Evolutionary conservation across 2,797 vertebrate genomes (phyloP).

Genomic region (Cuculus canorus): DNA sequence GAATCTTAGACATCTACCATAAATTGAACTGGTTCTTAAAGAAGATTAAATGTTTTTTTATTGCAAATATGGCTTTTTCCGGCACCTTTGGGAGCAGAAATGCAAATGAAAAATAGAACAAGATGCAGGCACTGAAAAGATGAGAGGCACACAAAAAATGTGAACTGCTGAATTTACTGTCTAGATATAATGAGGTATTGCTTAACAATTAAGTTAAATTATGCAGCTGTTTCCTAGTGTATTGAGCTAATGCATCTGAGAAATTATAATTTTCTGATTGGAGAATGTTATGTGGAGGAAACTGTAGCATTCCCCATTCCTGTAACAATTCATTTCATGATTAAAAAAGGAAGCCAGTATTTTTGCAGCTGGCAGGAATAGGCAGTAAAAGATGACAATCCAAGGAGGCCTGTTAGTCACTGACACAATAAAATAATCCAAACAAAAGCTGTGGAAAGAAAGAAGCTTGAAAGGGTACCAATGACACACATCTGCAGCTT

Average conservation of each 20-base stretch:
- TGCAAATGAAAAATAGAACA: constrained; percentile 6
- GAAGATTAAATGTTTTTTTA: constrained; percentile 20
- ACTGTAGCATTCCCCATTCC: constrained; percentile 47
- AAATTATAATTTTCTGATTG: constrained; percentile 63
- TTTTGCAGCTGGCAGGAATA: constrained; percentile 65
- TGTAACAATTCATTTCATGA: constrained; percentile 64
- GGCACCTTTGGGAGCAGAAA: constrained; percentile 11
- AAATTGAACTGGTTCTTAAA: background rate
- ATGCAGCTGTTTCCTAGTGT: constrained; percentile 75
- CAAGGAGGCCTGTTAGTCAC: constrained; percentile 48
- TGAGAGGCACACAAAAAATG: constrained; percentile 22
- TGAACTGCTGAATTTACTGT: constrained; percentile 69
- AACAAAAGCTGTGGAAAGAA: constrained; percentile 27
- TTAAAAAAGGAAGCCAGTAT: constrained; percentile 63
- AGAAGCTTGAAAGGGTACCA: background rate
- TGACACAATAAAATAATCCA: constrained; percentile 47
- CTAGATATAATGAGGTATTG: constrained; percentile 69
- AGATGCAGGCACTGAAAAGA: constrained; percentile 2
- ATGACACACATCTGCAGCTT: background rate
- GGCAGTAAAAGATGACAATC: constrained; percentile 58
- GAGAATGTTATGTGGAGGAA: constrained; percentile 57
- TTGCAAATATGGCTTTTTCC: constrained; percentile 24
- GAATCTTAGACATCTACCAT: background rate
- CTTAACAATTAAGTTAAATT: constrained; percentile 77
- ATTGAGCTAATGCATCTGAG: constrained; percentile 66